Evolutionary conservation across 92 coral and sea anemone species (phyloP).

Genomic region (Ricordea florida): DNA sequence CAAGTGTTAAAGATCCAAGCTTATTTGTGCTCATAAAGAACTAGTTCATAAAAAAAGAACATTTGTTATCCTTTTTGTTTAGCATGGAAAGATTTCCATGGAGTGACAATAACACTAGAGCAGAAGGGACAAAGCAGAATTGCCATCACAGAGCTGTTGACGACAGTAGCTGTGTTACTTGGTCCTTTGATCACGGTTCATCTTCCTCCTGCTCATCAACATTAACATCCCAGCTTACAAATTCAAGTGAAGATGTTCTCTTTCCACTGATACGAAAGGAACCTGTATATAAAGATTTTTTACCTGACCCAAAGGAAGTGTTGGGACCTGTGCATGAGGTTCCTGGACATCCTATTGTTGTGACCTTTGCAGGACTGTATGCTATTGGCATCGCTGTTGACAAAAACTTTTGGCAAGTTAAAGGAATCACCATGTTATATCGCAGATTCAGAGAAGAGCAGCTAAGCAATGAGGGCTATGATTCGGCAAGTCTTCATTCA

Average conservation of each 20-base stretch:
- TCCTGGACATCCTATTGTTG: conserved; percentile 89
- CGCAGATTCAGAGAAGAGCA: conserved; percentile 81
- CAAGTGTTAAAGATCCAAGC: no score
- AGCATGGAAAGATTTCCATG: no score
- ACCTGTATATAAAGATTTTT: conserved; percentile 70
- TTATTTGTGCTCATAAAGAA: no score
- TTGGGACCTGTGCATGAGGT: conserved; percentile 82
- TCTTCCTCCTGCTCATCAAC: not conserved
- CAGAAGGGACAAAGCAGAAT: no score
- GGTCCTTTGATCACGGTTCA: conserved; percentile 82
- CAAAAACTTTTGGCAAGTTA: conserved; percentile 46
- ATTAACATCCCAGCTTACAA: conserved; percentile 7
- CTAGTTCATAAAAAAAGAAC: no score
- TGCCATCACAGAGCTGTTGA: conserved; percentile 59
- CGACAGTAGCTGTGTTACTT: conserved; percentile 68
- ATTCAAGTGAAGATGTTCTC: conserved; percentile 37
- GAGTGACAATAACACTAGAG: no score
- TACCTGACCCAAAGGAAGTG: conserved; percentile 77
- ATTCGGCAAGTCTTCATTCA: conserved; percentile 75
- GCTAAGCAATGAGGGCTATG: conserved; percentile 56
- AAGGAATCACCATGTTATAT: conserved; percentile 86
- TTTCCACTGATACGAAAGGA: conserved; percentile 77
- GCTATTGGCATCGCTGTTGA: conserved; percentile 78
- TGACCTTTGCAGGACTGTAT: conserved; percentile 74
- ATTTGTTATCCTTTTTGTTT: no score